These are phyloP conservation scores for Deroptyus accipitrinus DNA, from an alignment of 2,113 vertebrate genomes.

Conservation along the genomic window DNA sequence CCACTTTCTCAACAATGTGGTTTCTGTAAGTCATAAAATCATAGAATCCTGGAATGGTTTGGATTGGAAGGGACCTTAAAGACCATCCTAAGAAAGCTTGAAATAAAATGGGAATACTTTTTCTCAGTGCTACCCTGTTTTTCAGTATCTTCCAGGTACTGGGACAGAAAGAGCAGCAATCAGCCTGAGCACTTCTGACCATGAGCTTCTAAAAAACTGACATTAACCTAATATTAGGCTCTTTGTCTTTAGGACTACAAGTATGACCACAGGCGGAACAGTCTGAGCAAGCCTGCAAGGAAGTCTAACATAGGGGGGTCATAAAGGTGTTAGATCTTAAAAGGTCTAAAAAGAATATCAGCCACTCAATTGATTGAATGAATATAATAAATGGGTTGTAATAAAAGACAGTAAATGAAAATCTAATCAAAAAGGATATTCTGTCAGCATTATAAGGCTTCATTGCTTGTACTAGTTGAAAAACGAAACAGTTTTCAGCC, in stretches of 20 bases:
- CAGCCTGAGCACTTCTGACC: background rate
- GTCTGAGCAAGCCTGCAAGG: background rate
- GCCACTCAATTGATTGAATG: background rate
- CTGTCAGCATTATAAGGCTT: background rate
- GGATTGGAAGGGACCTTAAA: background rate
- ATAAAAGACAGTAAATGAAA: background rate
- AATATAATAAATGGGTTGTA: background rate
- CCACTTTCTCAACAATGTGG: background rate
- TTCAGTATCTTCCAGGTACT: background rate
- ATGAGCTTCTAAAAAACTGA: background rate
- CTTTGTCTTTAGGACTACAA: background rate
- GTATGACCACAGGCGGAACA: background rate
- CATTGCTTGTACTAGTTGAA: background rate
- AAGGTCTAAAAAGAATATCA: background rate
- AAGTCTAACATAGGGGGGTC: background rate
- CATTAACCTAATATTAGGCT: background rate
- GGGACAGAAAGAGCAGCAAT: background rate
- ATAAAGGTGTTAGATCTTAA: background rate
- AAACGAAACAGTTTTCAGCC: background rate
- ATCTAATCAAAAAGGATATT: background rate
- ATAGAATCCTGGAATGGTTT: background rate
- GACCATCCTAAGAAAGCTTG: background rate
- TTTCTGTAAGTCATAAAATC: background rate
- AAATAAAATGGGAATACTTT: background rate
- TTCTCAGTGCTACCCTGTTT: background rate